Conservation (phyloP, 2,888 invertebrate genomes). For the Eucera pruinosa region DNA sequence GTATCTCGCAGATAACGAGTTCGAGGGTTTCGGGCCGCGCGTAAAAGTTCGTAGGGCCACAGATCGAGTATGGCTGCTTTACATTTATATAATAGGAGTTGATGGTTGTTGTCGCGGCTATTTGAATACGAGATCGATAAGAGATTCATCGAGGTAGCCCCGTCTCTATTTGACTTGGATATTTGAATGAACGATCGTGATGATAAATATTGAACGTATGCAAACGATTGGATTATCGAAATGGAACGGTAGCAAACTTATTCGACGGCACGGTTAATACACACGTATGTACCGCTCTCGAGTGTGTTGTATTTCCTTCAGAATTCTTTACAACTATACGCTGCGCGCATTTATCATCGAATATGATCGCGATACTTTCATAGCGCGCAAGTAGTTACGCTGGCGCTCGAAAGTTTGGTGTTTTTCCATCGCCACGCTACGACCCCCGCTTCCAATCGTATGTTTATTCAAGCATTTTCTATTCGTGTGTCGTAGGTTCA, state of each 20-base stretch:
- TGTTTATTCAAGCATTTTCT: not conserved
- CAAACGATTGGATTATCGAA: conserved; percentile 4
- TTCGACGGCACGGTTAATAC: not conserved
- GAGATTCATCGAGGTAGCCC: not conserved
- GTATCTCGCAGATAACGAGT: no score
- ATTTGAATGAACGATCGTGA: not conserved
- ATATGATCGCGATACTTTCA: not conserved
- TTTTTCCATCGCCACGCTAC: no score
- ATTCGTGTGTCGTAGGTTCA: conserved; percentile 85
- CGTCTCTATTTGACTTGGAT: not conserved
- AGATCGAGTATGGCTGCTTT: no score
- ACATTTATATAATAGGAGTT: no score
- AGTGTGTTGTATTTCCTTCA: not conserved
- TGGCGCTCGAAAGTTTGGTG: no score
- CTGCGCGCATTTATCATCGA: not conserved
- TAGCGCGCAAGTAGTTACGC: no score
- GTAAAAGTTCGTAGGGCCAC: no score
- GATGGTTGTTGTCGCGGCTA: no score
- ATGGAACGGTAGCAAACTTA: not conserved
- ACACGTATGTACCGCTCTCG: not conserved
- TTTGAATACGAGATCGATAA: no score
- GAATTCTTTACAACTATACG: no score
- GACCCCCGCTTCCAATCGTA: no score
- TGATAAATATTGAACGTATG: conserved; percentile 8
- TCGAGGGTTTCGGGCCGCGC: no score